Evolutionary conservation across 2,113 vertebrate species (phyloP), one percentile per base, ranked within the genome.

Genomic region (Myotis brandtii): DNA sequence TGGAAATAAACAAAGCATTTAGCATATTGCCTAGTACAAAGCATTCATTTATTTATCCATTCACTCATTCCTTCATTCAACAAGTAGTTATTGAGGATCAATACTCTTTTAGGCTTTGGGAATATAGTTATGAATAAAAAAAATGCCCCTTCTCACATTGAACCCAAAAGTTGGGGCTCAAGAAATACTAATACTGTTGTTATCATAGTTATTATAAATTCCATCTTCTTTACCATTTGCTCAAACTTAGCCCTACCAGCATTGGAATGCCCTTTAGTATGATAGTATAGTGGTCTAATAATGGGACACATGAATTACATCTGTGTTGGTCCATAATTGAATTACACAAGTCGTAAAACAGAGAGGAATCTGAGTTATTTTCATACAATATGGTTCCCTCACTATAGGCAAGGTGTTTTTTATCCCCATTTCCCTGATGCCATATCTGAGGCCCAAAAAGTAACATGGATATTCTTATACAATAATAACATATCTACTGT

Each of bases 1-100:
- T 9, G 27, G 23, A 91, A 67, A 40, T n/a, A 69, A 62, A 30
- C 70, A 95, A 91, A 80, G 23, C n/a, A 81, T 34, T 84, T 82
- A 84, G 30, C 48, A 43, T 37, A 79, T 30, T 85, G 43, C 56
- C 59, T 17, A 9, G 56, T 64, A 43, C 56, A 93, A 62, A 79
- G 37, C 69, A 27, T 43, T 89, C 59, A 56, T 46, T 84, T 93
- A 56, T 72, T 59, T 27, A 37, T 64, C 62, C 62, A 64, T 67
- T 32, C 32, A 77, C 13, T 90, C 76, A 79, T 93, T 94, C 62
- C 37, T 94, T 70, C 34, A 89, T 76, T 95, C 84, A 92, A 27
- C 59, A 77, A 40, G 9, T 54, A 76, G 89, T 90, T 75, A 20
- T 64, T 75, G 43, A 86, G 20, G 32, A 52, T 43, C 32, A 37